Percentiles rank a stretch among this genome's conserved stretches.
These are phyloP conservation scores for Cheilinus undulatus DNA, from an alignment of 2,113 vertebrate genomes.

Conservation along the genomic window DNA sequence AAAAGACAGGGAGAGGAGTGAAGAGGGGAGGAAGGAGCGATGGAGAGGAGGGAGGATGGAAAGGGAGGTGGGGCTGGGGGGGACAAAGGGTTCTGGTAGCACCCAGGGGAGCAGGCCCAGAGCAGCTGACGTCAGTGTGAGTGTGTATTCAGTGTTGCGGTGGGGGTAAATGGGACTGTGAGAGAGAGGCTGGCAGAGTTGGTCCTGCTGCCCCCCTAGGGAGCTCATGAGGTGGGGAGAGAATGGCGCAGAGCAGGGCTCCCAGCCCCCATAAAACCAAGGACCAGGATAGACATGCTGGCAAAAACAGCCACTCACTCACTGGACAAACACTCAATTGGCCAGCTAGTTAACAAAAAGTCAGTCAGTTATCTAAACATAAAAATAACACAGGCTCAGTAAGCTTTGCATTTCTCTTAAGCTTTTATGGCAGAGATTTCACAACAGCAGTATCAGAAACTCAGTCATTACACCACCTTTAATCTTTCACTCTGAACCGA, in stretches of 20 bases:
- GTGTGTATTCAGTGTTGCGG: slow-evolving; percentile 47
- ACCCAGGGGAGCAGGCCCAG: slow-evolving; percentile 96
- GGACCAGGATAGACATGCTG: slow-evolving; percentile 49
- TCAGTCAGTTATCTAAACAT: neutral
- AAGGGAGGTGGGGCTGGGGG: slow-evolving; percentile 80
- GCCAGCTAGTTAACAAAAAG: slow-evolving; percentile 3
- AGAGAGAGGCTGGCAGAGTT: slow-evolving; percentile 96
- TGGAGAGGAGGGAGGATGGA: slow-evolving; percentile 77
- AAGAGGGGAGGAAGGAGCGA: slow-evolving; percentile 88
- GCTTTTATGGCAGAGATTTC: too few species aligned
- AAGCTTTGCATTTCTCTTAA: too few species aligned
- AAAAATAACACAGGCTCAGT: neutral
- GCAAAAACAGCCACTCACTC: slow-evolving; percentile 35
- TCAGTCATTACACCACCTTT: too few species aligned
- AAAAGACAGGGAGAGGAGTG: slow-evolving; percentile 86
- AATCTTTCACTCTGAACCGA: too few species aligned
- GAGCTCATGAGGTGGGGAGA: slow-evolving; percentile 78
- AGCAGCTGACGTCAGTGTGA: slow-evolving; percentile 92
- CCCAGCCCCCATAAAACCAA: slow-evolving; percentile 67
- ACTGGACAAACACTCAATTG: neutral
- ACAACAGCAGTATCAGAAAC: too few species aligned
- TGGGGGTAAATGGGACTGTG: slow-evolving; percentile 93
- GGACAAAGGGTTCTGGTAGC: slow-evolving; percentile 87
- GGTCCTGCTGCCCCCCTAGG: slow-evolving; percentile 88
- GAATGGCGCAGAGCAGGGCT: slow-evolving; percentile 64